Evolutionary conservation across 2,797 vertebrate genomes (phyloP).

Genomic region (Cacajao melanocephalus): DNA sequence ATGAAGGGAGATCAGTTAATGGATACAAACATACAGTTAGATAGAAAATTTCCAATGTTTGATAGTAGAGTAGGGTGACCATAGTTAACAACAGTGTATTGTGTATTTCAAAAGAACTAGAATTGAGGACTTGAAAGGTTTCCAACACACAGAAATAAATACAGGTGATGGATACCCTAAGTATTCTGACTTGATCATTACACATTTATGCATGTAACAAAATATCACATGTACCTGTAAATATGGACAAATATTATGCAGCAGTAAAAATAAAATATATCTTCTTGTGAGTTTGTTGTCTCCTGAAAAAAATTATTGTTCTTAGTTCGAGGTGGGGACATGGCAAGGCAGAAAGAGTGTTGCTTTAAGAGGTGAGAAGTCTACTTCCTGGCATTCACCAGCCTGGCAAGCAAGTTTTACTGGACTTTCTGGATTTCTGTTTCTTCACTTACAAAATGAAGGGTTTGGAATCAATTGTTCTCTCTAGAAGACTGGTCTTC

Average conservation of each 20-base stretch:
- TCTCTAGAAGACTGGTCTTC: neutral
- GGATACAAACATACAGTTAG: neutral
- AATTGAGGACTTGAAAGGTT: neutral
- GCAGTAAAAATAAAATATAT: neutral
- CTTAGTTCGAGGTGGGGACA: neutral
- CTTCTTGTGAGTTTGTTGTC: neutral
- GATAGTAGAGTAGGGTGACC: neutral
- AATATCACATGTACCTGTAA: neutral
- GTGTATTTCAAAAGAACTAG: neutral
- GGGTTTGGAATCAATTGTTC: neutral
- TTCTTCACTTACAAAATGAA: constrained; percentile 12
- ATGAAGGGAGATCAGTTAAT: neutral
- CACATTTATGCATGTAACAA: neutral
- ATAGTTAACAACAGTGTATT: neutral
- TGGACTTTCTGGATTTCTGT: neutral
- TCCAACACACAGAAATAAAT: neutral
- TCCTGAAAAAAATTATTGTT: neutral
- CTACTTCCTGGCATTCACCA: neutral
- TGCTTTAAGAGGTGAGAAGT: neutral
- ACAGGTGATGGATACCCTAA: too few relatives aligned
- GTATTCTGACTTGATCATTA: neutral
- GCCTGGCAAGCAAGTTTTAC: neutral
- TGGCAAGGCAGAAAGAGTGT: neutral
- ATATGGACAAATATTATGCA: neutral
- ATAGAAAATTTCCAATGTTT: neutral